Percentiles rank a stretch among this genome's conserved stretches.
These are phyloP conservation scores for Aphelenchoides fujianensis DNA, from an alignment of 1,140 invertebrate genomes.

Conservation along the genomic window DNA sequence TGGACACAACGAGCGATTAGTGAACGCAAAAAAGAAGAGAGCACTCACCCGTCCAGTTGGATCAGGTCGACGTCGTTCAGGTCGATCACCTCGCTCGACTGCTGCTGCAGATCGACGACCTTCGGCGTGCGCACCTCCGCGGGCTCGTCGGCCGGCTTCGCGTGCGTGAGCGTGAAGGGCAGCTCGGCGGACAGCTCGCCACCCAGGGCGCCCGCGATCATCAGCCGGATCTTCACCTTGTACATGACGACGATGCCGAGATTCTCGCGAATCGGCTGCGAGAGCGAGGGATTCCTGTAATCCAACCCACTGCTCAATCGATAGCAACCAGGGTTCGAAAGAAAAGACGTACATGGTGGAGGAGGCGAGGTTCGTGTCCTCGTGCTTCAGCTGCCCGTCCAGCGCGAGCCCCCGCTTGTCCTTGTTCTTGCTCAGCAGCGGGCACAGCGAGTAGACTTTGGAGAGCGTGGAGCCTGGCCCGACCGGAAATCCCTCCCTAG, in stretches of 20 bases:
- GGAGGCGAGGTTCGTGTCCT: constrained; percentile 98
- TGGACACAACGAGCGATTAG: too few species aligned
- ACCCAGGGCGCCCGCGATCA: constrained; percentile 78
- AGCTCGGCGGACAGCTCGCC: constrained; percentile 94
- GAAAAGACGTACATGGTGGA: constrained; percentile 77
- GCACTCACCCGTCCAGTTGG: constrained; percentile 41
- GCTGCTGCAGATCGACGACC: not conserved
- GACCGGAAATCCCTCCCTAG: constrained; percentile 92
- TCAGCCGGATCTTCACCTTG: constrained; percentile 93
- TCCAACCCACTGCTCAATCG: too few species aligned
- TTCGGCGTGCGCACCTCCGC: not conserved
- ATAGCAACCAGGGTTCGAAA: not conserved
- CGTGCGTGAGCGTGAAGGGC: constrained; percentile 96
- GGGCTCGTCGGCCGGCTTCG: constrained; percentile 72
- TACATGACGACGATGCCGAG: constrained; percentile 98
- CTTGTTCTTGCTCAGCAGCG: constrained; percentile 92
- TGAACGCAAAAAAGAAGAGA: too few species aligned
- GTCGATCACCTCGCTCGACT: constrained; percentile 18
- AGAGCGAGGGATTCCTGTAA: constrained; percentile 64
- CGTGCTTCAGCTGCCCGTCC: constrained; percentile 97
- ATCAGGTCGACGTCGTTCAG: constrained; percentile 49
- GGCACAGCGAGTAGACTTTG: constrained; percentile 92
- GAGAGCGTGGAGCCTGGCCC: constrained; percentile 93
- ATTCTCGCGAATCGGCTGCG: constrained; percentile 74
- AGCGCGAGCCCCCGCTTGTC: constrained; percentile 96